Base-by-base conservation (phyloP, 2,113 vertebrate genomes). In the Platysteira castanea region DNA sequence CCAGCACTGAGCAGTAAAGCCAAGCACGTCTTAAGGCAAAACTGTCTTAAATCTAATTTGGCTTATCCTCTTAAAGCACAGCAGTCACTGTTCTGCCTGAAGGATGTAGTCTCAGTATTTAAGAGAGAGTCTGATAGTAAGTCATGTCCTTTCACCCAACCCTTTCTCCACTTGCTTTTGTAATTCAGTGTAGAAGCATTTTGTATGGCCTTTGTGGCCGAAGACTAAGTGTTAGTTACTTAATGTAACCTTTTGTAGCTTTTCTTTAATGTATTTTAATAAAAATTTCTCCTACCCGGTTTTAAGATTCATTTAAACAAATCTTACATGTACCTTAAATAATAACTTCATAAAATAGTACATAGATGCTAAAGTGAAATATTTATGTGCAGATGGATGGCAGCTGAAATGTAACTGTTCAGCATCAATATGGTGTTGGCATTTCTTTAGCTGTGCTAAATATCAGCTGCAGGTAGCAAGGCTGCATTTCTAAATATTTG, bases 1-100 rank as follows among this genome's bases (percentile, higher is more conserved):
- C 49, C 27, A 57, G 77, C 27, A 16, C 44, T 30, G 35, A 78
- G 41, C 47, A 70, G 52, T 31, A 80, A 56, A 83, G 75, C 42
- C 59, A 69, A 85, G 50, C 39, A 52, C 0, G 0, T 81, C 87
- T 93, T 87, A 90, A 75, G 47, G 60, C 35, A 81, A 75, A 90
- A 92, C 50, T 95, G 73, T 84, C 65, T 92, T 92, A 74, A 91
- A 83, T 61, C 91, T 95, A 19, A 89, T 93, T 91, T 93, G 61
- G 47, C 15, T 95, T 87, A 95, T 91, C 93, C 77, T 93, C 91
- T 95, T 94, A 91, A 74, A 61, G 81, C 39, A 5, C 13, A 87
- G 89, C 30, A 87, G 60, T 56, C 14, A 24, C 28, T 68, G 22
- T 35, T 80, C 49, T 76, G 18, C 69, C 57, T 79, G 84, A 63